A percentile compares a stretch with the other conserved stretches of the same genome.
Evolutionary conservation across 2,113 vertebrate genomes (phyloP).

Genomic region (Oncorhynchus keta): DNA sequence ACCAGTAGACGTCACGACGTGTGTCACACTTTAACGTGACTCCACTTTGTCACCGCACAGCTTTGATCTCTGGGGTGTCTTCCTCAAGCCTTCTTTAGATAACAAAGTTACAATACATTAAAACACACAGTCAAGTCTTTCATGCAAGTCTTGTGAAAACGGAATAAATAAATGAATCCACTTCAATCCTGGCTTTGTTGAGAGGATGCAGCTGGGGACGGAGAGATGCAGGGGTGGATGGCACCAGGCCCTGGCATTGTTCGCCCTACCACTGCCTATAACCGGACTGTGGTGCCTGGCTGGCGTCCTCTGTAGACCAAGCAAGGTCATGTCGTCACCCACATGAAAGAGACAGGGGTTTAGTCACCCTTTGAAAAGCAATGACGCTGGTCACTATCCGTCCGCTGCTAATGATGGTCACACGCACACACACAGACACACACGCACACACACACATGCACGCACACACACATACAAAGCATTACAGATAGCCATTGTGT

Average conservation of each 20-base stretch:
- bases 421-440: too few species aligned
- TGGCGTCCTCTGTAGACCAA: slow-evolving; percentile 38
- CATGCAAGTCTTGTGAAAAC: neutral
- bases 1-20: slow-evolving; percentile 39
- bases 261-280: slow-evolving; percentile 50
- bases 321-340: slow-evolving; percentile 40
- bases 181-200: slow-evolving; percentile 50
- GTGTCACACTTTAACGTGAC: neutral
- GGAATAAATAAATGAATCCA: slow-evolving; percentile 60
- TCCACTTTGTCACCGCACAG: slow-evolving; percentile 22
- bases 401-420: neutral
- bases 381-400: slow-evolving; percentile 13
- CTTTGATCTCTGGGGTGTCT: slow-evolving; percentile 53
- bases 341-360: slow-evolving; percentile 25
- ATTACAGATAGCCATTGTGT: slow-evolving; percentile 22
- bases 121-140: slow-evolving; percentile 30
- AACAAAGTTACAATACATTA: slow-evolving; percentile 51
- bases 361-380: neutral
- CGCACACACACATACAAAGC: neutral
- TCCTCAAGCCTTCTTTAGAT: slow-evolving; percentile 42
- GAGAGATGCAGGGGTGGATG: slow-evolving; percentile 25
- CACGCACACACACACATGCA: neutral
- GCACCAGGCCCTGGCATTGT: slow-evolving; percentile 64
- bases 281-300: slow-evolving; percentile 45
- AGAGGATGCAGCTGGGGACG: slow-evolving; percentile 67